Conservation (phyloP, 2,797 vertebrate genomes). For the Cygnus olor region DNA sequence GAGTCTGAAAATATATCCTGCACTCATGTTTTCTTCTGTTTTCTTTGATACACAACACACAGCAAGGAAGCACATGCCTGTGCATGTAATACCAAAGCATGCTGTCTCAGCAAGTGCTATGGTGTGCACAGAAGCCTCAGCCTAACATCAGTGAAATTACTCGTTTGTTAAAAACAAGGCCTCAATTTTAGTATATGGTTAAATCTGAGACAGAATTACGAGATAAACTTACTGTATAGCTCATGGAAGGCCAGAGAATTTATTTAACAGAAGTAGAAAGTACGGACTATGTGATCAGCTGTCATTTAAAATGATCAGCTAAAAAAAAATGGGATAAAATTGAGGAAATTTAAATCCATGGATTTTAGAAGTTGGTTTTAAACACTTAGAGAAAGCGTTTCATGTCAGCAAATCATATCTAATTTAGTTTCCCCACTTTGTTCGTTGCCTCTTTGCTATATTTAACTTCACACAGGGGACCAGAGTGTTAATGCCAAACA, state of each 20-base stretch:
- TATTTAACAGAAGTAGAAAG: not conserved
- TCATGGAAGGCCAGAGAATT: not conserved
- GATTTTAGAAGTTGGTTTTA: not conserved
- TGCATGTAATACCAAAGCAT: too few species aligned
- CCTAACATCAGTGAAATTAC: not conserved
- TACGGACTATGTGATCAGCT: not conserved
- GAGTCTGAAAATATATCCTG: not conserved
- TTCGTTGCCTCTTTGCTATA: not conserved
- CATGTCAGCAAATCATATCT: not conserved
- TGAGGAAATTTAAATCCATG: not conserved
- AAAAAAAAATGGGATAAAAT: not conserved
- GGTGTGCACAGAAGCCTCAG: not conserved
- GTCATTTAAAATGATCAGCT: not conserved
- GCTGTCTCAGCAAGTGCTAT: not conserved
- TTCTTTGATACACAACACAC: not conserved
- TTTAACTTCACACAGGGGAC: not conserved
- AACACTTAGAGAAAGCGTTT: not conserved
- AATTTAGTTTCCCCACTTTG: not conserved
- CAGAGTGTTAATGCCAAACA: not conserved
- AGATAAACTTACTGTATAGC: not conserved
- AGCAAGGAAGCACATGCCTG: rapidly evolving
- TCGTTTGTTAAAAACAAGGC: not conserved
- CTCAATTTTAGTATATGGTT: not conserved
- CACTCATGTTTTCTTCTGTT: not conserved
- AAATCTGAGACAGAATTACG: not conserved